Evolutionary conservation across 2,113 vertebrate genomes (phyloP).

Genomic region (Cavia aperea): DNA sequence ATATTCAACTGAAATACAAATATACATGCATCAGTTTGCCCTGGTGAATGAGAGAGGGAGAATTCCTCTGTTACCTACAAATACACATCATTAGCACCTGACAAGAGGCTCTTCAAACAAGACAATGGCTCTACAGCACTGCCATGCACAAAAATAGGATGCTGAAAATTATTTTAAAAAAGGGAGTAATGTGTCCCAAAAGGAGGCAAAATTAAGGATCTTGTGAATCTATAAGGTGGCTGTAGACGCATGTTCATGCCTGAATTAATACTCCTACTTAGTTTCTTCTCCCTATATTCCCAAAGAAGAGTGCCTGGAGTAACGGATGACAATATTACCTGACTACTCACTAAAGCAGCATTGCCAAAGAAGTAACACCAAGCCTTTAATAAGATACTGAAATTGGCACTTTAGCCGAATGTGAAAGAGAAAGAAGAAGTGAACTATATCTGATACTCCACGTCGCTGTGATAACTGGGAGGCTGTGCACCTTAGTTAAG

Average conservation of each 20-base stretch:
- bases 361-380: slow-evolving; percentile 57
- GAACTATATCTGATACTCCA: slow-evolving; percentile 49
- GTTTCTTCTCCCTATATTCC: slow-evolving; percentile 7
- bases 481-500: neutral
- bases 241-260: slow-evolving; percentile 5
- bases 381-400: slow-evolving; percentile 37
- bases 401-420: slow-evolving; percentile 47
- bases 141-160: neutral
- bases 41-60: slow-evolving; percentile 1
- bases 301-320: slow-evolving; percentile 64
- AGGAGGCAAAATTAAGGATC: slow-evolving; percentile 28
- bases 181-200: neutral
- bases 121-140: neutral
- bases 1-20: slow-evolving; percentile 15
- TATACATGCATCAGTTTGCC: neutral
- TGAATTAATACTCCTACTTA: slow-evolving; percentile 41
- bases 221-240: neutral
- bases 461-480: neutral
- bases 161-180: slow-evolving; percentile 20
- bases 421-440: slow-evolving; percentile 42
- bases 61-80: neutral
- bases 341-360: slow-evolving; percentile 52
- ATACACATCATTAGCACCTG: neutral
- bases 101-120: neutral
- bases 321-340: slow-evolving; percentile 70